phyloP scores from a whole-genome alignment of 2,888 invertebrate genomes.

The Myopa tessellatipennis region DNA sequence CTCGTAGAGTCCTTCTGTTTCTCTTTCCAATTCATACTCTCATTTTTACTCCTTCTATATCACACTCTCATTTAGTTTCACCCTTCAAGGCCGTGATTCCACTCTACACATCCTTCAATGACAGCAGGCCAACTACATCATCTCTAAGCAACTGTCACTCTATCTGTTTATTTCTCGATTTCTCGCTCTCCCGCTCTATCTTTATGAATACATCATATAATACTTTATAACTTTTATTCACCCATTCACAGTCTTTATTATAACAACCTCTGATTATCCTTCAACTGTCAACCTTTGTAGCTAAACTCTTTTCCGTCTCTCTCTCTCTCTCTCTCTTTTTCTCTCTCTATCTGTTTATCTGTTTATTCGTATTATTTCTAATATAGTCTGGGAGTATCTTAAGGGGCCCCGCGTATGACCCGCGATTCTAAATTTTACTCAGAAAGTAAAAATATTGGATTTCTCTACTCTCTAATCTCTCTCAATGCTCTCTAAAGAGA shows the following conservation, averaged over 20 bases:
- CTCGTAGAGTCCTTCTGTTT: background rate
- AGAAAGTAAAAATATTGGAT: too few relatives aligned
- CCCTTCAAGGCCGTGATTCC: background rate
- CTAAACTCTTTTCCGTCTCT: too few relatives aligned
- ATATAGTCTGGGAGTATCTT: too few relatives aligned
- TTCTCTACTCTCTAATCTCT: too few relatives aligned
- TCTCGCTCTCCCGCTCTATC: conserved; percentile 14
- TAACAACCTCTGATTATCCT: background rate
- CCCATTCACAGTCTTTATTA: background rate
- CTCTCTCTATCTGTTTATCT: background rate
- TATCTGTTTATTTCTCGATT: too few relatives aligned
- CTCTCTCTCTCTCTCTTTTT: background rate
- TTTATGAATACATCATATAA: conserved; percentile 22
- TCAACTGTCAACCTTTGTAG: background rate
- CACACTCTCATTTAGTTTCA: background rate
- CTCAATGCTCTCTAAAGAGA: too few relatives aligned
- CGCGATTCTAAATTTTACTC: too few relatives aligned
- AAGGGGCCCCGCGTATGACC: too few relatives aligned
- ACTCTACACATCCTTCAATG: background rate
- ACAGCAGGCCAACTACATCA: background rate
- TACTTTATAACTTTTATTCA: background rate
- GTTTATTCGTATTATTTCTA: too few relatives aligned
- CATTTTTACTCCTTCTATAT: background rate
- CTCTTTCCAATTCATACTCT: background rate
- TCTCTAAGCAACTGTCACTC: background rate